Conservation (phyloP, 2,888 invertebrate genomes). For the Trissolcus brochymenae region DNA sequence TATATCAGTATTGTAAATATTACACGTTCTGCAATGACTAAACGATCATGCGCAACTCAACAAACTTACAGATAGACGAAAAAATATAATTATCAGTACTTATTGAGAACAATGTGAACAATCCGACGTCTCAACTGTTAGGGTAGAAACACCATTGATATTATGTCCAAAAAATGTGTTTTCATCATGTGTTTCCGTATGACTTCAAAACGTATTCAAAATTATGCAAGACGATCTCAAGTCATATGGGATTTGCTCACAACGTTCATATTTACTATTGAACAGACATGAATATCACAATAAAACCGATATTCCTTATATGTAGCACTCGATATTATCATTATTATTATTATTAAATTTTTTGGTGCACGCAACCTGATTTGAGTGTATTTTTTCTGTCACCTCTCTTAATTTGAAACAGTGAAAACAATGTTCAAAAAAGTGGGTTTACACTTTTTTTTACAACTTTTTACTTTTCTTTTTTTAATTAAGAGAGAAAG, state of each 20-base stretch:
- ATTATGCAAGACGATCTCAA: constrained; percentile 1
- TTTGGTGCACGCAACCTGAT: constrained; percentile 43
- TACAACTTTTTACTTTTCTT: too few species aligned
- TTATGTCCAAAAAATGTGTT: not conserved
- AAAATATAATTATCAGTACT: constrained; percentile 50
- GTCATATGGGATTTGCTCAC: constrained; percentile 5
- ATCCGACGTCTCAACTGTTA: constrained; percentile 26
- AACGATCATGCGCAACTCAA: constrained; percentile 48
- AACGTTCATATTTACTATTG: constrained; percentile 34
- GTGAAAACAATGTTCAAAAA: too few species aligned
- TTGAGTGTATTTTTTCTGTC: constrained; percentile 1
- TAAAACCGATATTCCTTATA: constrained; percentile 50
- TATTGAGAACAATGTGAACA: constrained; percentile 37
- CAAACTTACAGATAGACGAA: constrained; percentile 38
- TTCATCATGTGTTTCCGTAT: not conserved
- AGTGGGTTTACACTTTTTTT: too few species aligned
- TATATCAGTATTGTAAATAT: constrained; percentile 45
- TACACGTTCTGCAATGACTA: constrained; percentile 37
- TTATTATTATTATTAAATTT: constrained; percentile 35
- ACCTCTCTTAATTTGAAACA: too few species aligned
- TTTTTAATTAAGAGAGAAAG: not conserved
- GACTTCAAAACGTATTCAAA: not conserved
- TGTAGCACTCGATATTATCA: constrained; percentile 41
- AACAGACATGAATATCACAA: constrained; percentile 55
- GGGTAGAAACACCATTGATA: not conserved